Percentiles rank a stretch among this genome's conserved stretches.
Conservation (phyloP, 2,797 vertebrate species). For the Microcaecilia unicolor region DNA sequence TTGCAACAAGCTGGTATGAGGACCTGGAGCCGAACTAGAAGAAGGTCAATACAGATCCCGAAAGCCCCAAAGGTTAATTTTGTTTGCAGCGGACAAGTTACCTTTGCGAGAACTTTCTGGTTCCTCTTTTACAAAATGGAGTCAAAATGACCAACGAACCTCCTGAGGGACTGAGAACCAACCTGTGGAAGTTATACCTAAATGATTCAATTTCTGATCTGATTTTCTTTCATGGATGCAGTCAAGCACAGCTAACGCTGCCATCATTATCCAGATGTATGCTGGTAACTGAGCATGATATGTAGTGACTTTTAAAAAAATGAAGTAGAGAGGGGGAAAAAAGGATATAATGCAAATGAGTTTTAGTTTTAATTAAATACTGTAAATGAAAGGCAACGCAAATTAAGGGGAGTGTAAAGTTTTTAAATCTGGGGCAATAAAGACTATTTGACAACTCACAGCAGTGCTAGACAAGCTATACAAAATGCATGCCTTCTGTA, state of each 20-base stretch:
- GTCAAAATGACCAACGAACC: conserved; percentile 26
- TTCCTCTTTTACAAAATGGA: conserved; percentile 8
- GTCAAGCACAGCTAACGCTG: conserved; percentile 29
- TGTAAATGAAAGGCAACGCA: too few relatives aligned
- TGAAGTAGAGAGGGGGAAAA: too few relatives aligned
- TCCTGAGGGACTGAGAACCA: conserved; percentile 20
- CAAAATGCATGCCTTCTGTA: too few relatives aligned
- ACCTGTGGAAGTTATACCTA: conserved; percentile 8
- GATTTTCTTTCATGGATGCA: conserved; percentile 29
- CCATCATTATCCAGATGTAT: too few relatives aligned
- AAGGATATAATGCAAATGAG: too few relatives aligned
- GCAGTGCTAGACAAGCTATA: too few relatives aligned
- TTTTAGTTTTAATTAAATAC: too few relatives aligned
- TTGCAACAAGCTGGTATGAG: conserved; percentile 13
- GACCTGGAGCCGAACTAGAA: conserved; percentile 30
- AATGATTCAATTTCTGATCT: conserved; percentile 26
- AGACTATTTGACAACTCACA: too few relatives aligned
- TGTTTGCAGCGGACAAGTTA: conserved; percentile 34
- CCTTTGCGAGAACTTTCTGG: conserved; percentile 25
- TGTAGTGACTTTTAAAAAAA: too few relatives aligned
- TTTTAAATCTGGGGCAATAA: too few relatives aligned
- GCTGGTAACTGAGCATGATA: too few relatives aligned
- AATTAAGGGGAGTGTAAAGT: too few relatives aligned
- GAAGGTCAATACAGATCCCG: conserved; percentile 27
- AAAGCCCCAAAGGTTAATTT: conserved; percentile 30